A percentile compares a stretch with the other conserved stretches of the same genome.
Evolutionary conservation across 2,113 vertebrate genomes (phyloP).

Genomic region (Sinocyclocheilus anshuiensis): DNA sequence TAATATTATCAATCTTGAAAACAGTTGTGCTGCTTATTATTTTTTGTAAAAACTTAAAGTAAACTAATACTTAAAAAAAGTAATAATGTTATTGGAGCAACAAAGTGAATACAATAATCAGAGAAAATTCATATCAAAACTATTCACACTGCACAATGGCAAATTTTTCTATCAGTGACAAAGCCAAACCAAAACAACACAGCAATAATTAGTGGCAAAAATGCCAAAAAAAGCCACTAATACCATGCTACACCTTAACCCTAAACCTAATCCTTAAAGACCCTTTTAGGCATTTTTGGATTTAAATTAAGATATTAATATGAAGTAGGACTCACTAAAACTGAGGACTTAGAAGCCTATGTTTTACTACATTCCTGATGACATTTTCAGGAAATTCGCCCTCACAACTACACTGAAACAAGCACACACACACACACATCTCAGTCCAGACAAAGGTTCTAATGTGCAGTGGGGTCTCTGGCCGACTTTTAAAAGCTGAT

Average conservation of each 20-base stretch:
- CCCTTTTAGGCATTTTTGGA: not conserved
- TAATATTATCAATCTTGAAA: no score
- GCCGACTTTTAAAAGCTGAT: constrained; percentile 81
- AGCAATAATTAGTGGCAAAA: no score
- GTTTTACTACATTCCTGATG: not conserved
- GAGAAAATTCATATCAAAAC: no score
- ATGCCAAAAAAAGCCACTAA: no score
- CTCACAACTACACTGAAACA: not conserved
- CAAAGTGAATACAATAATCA: no score
- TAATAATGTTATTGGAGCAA: no score
- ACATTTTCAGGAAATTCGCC: not conserved
- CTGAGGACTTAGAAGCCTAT: not conserved
- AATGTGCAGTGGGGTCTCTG: constrained; percentile 87
- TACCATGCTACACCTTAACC: not conserved
- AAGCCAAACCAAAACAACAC: no score
- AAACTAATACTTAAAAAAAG: no score
- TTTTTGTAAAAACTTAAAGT: no score
- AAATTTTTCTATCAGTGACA: no score
- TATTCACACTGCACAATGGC: no score
- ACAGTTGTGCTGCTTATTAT: no score
- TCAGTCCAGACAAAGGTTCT: constrained; percentile 88
- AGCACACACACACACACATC: constrained; percentile 26
- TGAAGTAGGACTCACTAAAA: not conserved
- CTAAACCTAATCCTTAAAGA: constrained; percentile 26
- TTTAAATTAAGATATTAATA: not conserved